Conservation (phyloP, 2,797 vertebrate species). For the Ptychobarbus kaznakovi region DNA sequence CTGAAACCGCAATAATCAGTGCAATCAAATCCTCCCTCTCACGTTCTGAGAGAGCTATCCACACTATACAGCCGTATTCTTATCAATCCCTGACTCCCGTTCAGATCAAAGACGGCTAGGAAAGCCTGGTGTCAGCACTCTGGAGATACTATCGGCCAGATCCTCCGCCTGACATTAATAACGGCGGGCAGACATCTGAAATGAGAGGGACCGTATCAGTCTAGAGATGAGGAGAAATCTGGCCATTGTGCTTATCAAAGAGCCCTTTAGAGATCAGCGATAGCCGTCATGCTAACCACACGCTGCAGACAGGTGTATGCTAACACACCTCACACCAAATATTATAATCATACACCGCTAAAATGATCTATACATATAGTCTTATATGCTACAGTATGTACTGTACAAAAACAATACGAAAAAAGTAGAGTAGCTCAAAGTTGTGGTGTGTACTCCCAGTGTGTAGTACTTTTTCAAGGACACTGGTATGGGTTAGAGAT, state of each 20-base stretch:
- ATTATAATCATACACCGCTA: not conserved
- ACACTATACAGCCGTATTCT: constrained; percentile 20
- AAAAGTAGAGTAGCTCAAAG: not conserved
- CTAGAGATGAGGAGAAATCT: constrained; percentile 61
- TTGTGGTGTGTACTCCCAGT: not conserved
- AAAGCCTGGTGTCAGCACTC: constrained; percentile 57
- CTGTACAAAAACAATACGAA: not conserved
- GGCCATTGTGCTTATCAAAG: constrained; percentile 63
- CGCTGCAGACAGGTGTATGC: constrained; percentile 31
- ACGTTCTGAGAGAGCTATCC: constrained; percentile 28
- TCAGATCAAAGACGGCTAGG: constrained; percentile 50
- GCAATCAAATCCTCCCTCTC: constrained; percentile 19
- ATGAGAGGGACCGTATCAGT: constrained; percentile 61
- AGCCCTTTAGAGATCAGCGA: constrained; percentile 54
- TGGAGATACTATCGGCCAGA: constrained; percentile 60
- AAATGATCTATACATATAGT: not conserved
- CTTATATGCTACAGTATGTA: no score
- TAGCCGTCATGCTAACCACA: constrained; percentile 32
- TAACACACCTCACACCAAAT: constrained; percentile 12
- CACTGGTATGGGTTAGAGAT: constrained; percentile 10
- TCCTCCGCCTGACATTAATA: constrained; percentile 63
- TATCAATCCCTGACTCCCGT: constrained; percentile 42
- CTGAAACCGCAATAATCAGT: constrained; percentile 24
- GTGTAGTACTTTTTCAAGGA: constrained; percentile 13
- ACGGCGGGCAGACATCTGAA: constrained; percentile 59